Evolutionary conservation across 2,113 vertebrate genomes (phyloP), one percentile per base, ranked within the genome.

Genomic region (Oreochromis niloticus): DNA sequence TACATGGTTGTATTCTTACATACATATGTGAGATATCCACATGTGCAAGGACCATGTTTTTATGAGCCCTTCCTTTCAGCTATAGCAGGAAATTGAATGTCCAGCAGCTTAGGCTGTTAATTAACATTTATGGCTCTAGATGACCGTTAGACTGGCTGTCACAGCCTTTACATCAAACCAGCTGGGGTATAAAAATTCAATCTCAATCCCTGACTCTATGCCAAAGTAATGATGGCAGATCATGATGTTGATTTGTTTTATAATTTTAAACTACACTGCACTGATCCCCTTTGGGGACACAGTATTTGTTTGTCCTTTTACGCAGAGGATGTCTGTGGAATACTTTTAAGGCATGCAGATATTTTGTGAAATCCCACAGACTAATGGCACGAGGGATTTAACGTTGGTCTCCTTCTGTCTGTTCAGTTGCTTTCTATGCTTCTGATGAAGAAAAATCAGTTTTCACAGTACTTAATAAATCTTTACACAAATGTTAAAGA

Each of bases 121-220:
- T 96, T 95, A 95, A 88, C 90, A 87, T 95, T 95, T 92, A 96
- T 93, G 90, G 92, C 84, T 61, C 41, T 36, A 82, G 90, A 95
- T 94, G 95, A 93, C 88, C 89, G 24, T 83, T 93, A 90, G 89
- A 90, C 89, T 83, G 87, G 61, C 85, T 92, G 92, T 85, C 82
- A 17, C 36, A 91, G 89, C 80, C 85, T 82, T 87, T 87, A 89
- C 52, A 86, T 90, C 86, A 83, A 78, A 91, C 79, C 90, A 85
- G 88, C 78, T 52, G 63, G 89, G 82, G 88, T 85, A 89, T 95
- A 92, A 92, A 94, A 94, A 90, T 91, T 82, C 88, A 94, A 91
- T 95, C 87, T 90, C 22, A 19, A 24, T 75, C 79, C 24, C 89
- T 85, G 81, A 92, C 85, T 90, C 86, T 43, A 8, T 73, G 84